phyloP scores from a whole-genome alignment of 2,797 vertebrate genomes.

The Onychomys arenicola region DNA sequence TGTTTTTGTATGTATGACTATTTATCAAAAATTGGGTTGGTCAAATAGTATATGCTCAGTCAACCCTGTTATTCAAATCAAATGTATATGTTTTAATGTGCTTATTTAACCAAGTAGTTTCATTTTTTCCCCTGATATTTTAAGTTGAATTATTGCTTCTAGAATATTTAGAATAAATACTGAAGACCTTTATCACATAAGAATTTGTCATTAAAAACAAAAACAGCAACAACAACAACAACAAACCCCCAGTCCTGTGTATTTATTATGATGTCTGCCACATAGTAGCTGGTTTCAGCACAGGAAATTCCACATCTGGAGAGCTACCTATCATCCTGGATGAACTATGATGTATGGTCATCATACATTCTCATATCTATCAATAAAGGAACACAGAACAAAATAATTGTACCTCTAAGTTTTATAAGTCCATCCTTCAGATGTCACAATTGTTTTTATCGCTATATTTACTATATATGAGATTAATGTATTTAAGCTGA shows the following conservation, averaged over 20 bases:
- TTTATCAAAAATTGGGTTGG: not conserved
- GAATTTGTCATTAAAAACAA: not conserved
- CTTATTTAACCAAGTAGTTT: not conserved
- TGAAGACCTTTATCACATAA: not conserved
- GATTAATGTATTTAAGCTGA: not conserved
- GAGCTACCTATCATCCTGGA: not conserved
- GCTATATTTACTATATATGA: not conserved
- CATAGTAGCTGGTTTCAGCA: not conserved
- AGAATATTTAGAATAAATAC: not conserved
- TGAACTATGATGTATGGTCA: not conserved
- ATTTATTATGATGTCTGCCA: not conserved
- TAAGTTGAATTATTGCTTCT: not conserved
- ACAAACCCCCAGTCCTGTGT: not conserved
- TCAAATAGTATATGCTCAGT: not conserved
- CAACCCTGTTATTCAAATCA: not conserved
- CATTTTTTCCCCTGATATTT: not conserved
- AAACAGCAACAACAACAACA: not conserved
- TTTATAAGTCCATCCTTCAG: not conserved
- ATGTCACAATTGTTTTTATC: not conserved
- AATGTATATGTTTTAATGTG: constrained; percentile 8
- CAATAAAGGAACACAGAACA: not conserved
- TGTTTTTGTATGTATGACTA: not conserved
- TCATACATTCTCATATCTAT: not conserved
- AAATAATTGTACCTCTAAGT: not conserved
- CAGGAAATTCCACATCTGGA: not conserved